A percentile compares a stretch with the other conserved stretches of the same genome.
Conservation (phyloP, 2,113 vertebrate genomes). For the Suricata suricatta region DNA sequence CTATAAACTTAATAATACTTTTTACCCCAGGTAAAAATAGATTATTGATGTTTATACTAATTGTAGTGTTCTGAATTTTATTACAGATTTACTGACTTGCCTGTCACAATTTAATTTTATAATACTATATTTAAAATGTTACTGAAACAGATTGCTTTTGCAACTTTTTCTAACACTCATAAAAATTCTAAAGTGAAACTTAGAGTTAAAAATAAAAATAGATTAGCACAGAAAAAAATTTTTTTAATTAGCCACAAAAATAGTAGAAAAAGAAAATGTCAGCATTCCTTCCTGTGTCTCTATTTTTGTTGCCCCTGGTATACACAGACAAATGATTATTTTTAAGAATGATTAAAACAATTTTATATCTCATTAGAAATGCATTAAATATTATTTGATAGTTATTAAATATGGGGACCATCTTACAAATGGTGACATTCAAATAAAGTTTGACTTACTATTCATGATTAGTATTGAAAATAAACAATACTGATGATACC, state of each 20-base stretch:
- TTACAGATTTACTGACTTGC: constrained; percentile 27
- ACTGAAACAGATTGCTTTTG: constrained; percentile 17
- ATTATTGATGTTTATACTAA: constrained; percentile 35
- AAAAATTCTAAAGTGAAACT: constrained; percentile 36
- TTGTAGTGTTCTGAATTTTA: constrained; percentile 31
- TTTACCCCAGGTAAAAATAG: constrained; percentile 50
- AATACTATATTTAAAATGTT: constrained; percentile 47
- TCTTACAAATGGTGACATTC: not conserved
- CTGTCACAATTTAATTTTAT: constrained; percentile 24
- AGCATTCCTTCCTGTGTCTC: not conserved
- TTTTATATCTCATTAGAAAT: not conserved
- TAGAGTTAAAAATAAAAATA: constrained; percentile 48
- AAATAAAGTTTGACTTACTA: not conserved
- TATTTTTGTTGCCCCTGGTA: not conserved
- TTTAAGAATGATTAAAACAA: constrained; percentile 33
- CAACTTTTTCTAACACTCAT: not conserved
- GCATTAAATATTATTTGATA: not conserved
- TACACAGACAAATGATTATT: constrained; percentile 1
- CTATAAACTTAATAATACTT: constrained; percentile 24
- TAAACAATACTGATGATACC: not conserved
- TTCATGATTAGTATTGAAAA: not conserved
- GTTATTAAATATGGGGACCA: not conserved
- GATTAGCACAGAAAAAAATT: not conserved
- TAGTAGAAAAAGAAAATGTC: constrained; percentile 34
- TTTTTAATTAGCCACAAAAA: constrained; percentile 29